Percentiles rank a stretch among this genome's conserved stretches.
These are phyloP conservation scores for Archips crataeganus DNA, from an alignment of 2,888 invertebrate genomes.

Conservation along the genomic window DNA sequence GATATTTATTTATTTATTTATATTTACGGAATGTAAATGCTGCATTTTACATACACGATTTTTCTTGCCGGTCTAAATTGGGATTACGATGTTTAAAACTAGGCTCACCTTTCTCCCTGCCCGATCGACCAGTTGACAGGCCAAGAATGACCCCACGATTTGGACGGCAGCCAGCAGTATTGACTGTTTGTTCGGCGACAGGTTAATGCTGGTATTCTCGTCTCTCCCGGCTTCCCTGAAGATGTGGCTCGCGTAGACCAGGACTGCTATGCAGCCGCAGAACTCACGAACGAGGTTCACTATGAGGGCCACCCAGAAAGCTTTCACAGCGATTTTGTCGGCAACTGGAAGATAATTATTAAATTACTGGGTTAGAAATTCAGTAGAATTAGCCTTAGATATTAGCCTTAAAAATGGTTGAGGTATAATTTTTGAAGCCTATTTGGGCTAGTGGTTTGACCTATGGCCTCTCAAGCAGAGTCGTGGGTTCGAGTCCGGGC, in stretches of 20 bases:
- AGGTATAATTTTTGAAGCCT: no score
- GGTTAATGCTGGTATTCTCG: conserved; percentile 60
- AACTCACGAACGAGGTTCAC: conserved; percentile 78
- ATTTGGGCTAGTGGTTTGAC: no score
- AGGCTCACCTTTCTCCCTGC: conserved; percentile 71
- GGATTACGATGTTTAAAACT: no score
- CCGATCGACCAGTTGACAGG: conserved; percentile 77
- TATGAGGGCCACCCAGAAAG: conserved; percentile 78
- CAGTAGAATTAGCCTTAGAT: no score
- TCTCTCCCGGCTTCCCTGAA: conserved; percentile 71
- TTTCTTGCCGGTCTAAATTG: no score
- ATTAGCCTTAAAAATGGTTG: no score
- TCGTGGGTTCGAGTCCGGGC: no score
- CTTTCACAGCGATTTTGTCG: conserved; percentile 73
- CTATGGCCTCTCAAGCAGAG: no score
- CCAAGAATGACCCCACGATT: conserved; percentile 76
- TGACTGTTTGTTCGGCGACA: conserved; percentile 78
- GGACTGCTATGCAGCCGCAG: conserved; percentile 78
- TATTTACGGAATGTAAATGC: no score
- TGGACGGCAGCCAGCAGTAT: conserved; percentile 76
- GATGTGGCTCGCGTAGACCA: conserved; percentile 80
- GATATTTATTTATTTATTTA: no score
- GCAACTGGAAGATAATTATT: conserved; percentile 58
- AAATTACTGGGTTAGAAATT: no score
- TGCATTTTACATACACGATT: no score